A percentile compares a stretch with the other conserved stretches of the same genome.
phyloP scores from a whole-genome alignment of 2,113 vertebrate species.

The Dermatemys mawii region DNA sequence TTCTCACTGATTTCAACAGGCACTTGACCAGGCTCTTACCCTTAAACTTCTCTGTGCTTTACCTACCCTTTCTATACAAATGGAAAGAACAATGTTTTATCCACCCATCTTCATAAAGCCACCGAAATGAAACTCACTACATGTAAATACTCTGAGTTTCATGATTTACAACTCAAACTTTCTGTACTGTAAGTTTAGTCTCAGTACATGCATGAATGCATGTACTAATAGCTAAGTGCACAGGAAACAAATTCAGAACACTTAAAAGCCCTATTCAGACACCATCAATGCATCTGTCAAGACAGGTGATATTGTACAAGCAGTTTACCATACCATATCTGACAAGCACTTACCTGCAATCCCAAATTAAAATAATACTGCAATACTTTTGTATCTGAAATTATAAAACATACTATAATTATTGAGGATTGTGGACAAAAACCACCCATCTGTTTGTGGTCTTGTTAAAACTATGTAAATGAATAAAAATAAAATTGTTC shows the following conservation, averaged over 20 bases:
- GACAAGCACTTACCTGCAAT: conserved; percentile 86
- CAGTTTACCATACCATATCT: neutral
- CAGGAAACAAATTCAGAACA: neutral
- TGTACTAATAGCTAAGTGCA: accelerated
- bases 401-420: conserved; percentile 24
- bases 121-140: neutral
- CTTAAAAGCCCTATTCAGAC: neutral
- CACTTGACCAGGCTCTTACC: neutral
- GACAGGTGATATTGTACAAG: neutral
- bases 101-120: neutral
- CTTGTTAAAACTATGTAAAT: neutral
- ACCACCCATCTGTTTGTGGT: neutral
- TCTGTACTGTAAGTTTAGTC: neutral
- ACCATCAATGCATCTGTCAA: neutral
- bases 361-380: conserved; percentile 97
- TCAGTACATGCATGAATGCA: neutral
- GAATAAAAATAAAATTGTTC: no score
- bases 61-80: neutral
- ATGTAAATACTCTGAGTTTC: neutral
- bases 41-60: neutral
- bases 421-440: neutral
- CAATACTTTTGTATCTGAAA: conserved; percentile 91
- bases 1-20: neutral
- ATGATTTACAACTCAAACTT: neutral
- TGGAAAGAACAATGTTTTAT: accelerated